Base-by-base conservation (phyloP, 2,113 vertebrate species). In the Isichthys henryi region DNA sequence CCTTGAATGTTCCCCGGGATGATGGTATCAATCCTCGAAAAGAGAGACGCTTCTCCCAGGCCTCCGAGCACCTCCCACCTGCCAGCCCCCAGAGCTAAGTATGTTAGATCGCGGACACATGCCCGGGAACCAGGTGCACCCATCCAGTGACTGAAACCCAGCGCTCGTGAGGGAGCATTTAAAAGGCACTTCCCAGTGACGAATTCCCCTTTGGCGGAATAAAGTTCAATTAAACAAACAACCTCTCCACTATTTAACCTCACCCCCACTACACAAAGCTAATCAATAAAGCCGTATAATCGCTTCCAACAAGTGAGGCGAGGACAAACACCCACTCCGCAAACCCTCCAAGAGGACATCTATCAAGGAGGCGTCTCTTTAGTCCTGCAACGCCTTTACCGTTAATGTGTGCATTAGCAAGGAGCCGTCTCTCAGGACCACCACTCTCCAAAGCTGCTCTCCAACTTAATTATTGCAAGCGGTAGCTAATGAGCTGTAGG, bases 401-500 rank as follows among this genome's bases (percentile, higher is more conserved):
- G 93, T 91, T 94, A 93, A 94, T 93, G 91, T 91, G 93, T 91
- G 92, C 93, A 93, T 93, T 92, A 94, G 92, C 84, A 90, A 70
- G 62, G 87, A 27, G 84, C 3, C 15, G 88, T 92, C 93, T 94
- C 94, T 82, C 91, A 7, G 89, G 93, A 92, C 92, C 62, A 49
- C 82, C n/a, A 90, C 74, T 82, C 89, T 83, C 70, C 86, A 82
- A 90, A 90, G 70, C 91, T 31, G 91, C 93, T 88, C 92, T 93
- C 93, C 91, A 92, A 89, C 92, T 94, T 95, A 93, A 94, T 95
- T 89, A 89, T 89, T 91, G 92, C 91, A 91, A 89, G 90, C 80
- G 27, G 90, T 62, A 84, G 84, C 90, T 95, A 95, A 96, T 96
- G 94, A 96, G 93, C 92, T 93, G 93, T 85, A 94, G 94, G 94